phyloP scores from a whole-genome alignment of 2,113 vertebrate species.

The Anser brachyrhynchus region DNA sequence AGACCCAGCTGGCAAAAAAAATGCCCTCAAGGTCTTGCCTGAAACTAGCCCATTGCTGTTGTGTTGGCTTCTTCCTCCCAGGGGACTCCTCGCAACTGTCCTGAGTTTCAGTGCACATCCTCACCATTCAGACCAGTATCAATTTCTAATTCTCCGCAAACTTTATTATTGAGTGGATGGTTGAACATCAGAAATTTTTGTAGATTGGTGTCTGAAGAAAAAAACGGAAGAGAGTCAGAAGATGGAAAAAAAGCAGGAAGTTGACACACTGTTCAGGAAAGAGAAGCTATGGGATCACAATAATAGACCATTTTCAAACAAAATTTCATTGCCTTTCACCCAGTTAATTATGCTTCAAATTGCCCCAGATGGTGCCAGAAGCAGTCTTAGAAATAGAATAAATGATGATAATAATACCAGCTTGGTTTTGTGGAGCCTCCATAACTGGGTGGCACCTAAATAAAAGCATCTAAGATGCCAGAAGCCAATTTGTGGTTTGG shows the following conservation, averaged over 20 bases:
- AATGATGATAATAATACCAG: constrained; percentile 38
- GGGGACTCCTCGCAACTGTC: background rate
- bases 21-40: background rate
- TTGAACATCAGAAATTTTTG: background rate
- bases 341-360: constrained; percentile 52
- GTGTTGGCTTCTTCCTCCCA: no score
- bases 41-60: background rate
- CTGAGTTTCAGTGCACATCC: background rate
- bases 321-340: constrained; percentile 41
- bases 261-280: background rate
- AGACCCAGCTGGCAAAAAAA: background rate
- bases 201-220: background rate
- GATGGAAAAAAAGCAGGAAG: background rate
- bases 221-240: background rate
- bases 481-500: constrained; percentile 32
- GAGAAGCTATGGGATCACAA: background rate
- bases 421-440: constrained; percentile 56
- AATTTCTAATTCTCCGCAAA: background rate
- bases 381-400: constrained; percentile 23
- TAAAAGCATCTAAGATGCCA: constrained; percentile 48
- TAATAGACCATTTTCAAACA: constrained; percentile 11
- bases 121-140: background rate
- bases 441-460: constrained; percentile 64
- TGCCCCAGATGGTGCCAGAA: constrained; percentile 22
- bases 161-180: background rate